Percentiles rank a stretch among this genome's conserved stretches.
phyloP scores from a whole-genome alignment of 2,888 invertebrate genomes.

The Dasysyrphus tricinctus region DNA sequence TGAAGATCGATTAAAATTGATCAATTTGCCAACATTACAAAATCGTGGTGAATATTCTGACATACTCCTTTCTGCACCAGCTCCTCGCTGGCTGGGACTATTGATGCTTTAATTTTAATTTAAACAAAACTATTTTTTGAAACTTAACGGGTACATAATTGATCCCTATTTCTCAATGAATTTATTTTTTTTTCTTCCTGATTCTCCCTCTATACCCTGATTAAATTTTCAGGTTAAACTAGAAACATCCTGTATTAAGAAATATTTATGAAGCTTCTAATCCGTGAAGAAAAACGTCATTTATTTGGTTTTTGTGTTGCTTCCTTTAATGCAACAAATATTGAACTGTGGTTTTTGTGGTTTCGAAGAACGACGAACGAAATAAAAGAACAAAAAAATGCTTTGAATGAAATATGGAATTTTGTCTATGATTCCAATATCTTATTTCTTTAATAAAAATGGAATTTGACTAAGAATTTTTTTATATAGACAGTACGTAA shows the following conservation, averaged over 20 bases:
- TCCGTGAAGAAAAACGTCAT: conserved; percentile 1
- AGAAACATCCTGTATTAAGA: neutral
- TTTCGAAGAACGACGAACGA: neutral
- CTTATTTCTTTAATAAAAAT: conserved; percentile 20
- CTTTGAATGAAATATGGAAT: conserved; percentile 32
- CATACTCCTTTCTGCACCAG: no score
- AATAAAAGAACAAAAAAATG: neutral
- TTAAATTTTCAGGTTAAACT: no score
- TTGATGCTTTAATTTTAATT: no score
- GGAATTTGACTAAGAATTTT: neutral
- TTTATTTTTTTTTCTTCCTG: no score
- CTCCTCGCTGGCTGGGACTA: no score
- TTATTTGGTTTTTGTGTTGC: neutral
- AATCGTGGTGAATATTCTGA: no score
- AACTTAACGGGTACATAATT: no score
- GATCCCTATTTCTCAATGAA: no score
- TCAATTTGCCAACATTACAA: no score
- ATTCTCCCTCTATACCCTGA: no score
- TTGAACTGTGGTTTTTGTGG: neutral
- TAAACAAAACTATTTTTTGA: no score
- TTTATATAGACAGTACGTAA: neutral
- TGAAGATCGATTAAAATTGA: no score
- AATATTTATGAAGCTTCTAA: neutral
- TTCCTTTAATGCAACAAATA: conserved; percentile 1
- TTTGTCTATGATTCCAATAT: conserved; percentile 2